These are phyloP conservation scores for Colistium nudipinnis DNA, from an alignment of 2,113 vertebrate genomes.

Conservation along the genomic window DNA sequence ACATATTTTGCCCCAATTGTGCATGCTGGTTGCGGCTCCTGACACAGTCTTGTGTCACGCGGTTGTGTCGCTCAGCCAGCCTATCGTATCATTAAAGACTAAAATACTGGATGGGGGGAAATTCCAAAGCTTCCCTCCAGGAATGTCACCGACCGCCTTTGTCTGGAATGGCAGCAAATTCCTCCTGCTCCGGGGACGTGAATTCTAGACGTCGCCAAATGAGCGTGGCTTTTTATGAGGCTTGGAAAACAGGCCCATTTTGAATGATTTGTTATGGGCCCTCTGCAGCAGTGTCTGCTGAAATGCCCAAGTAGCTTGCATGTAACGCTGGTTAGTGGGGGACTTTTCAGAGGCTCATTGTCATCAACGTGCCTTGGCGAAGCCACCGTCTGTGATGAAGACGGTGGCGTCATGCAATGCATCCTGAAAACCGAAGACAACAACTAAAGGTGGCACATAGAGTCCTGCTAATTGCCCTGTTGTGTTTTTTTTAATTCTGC, in stretches of 20 bases:
- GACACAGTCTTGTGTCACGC: constrained; percentile 28
- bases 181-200: constrained; percentile 54
- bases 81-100: constrained; percentile 67
- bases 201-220: constrained; percentile 38
- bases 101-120: constrained; percentile 58
- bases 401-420: constrained; percentile 19
- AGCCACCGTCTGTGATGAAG: constrained; percentile 24
- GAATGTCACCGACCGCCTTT: constrained; percentile 61
- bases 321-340: too few species aligned
- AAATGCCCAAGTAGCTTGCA: constrained; percentile 21
- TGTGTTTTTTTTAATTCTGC: constrained; percentile 15
- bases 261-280: not conserved
- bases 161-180: constrained; percentile 64
- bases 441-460: constrained; percentile 2
- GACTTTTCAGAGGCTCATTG: constrained; percentile 22
- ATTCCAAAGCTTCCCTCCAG: constrained; percentile 60
- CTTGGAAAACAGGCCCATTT: not conserved
- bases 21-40: constrained; percentile 34
- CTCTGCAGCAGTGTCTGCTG: constrained; percentile 17
- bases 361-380: constrained; percentile 24
- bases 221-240: constrained; percentile 26
- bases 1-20: constrained; percentile 28
- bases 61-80: constrained; percentile 44
- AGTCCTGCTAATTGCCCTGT: constrained; percentile 19
- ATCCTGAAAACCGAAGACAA: constrained; percentile 25